These are phyloP conservation scores for Marasmarcha lunaedactyla DNA, from an alignment of 2,888 invertebrate genomes.

Conservation along the genomic window DNA sequence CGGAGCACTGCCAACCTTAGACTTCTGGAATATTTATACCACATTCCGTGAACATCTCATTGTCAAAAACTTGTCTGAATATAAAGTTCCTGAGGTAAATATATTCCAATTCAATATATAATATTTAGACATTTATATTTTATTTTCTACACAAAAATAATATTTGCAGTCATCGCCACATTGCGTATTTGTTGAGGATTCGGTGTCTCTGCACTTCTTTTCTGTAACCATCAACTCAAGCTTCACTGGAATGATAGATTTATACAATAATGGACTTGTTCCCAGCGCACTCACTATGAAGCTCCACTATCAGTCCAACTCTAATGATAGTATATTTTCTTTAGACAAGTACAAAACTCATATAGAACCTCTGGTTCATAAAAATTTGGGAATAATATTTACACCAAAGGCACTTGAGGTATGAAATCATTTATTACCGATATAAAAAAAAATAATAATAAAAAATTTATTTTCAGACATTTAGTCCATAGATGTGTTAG, in stretches of 20 bases:
- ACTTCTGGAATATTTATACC: conserved; percentile 65
- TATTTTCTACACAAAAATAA: background rate
- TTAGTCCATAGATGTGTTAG: no score
- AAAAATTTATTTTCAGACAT: no score
- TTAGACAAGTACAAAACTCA: conserved; percentile 51
- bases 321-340: conserved; percentile 38
- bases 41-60: conserved; percentile 73
- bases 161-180: conserved; percentile 48
- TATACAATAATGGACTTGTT: conserved; percentile 59
- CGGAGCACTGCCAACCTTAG: conserved; percentile 68
- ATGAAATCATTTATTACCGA: no score
- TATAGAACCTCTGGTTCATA: conserved; percentile 54
- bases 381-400: conserved; percentile 46
- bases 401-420: conserved; percentile 48
- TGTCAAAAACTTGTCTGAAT: conserved; percentile 61
- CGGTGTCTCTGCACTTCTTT: conserved; percentile 51
- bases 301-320: conserved; percentile 43
- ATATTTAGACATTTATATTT: background rate
- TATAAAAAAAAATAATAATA: no score
- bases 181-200: conserved; percentile 55
- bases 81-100: conserved; percentile 54
- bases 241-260: conserved; percentile 37
- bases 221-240: conserved; percentile 45
- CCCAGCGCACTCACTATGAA: conserved; percentile 45
- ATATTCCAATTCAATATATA: background rate